These are phyloP conservation scores for Caenorhabditis sp. DNA, from an alignment of 2,888 invertebrate genomes.

Conservation along the genomic window DNA sequence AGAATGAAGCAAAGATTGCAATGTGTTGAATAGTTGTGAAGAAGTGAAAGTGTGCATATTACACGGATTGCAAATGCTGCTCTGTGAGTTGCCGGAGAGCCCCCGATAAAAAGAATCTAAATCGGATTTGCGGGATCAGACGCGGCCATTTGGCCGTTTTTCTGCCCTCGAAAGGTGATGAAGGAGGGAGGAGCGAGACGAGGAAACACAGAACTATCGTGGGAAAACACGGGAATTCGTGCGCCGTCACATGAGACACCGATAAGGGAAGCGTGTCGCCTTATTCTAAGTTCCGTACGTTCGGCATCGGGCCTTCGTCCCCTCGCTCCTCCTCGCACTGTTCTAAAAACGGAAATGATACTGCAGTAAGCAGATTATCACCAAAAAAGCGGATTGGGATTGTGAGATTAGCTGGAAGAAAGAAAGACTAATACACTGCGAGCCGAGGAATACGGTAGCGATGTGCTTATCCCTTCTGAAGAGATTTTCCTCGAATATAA, in stretches of 20 bases:
- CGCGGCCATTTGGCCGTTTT: constrained; percentile 2
- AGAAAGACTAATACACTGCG: too few relatives aligned
- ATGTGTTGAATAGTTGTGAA: not conserved
- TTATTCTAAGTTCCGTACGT: too few relatives aligned
- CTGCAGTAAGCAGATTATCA: too few relatives aligned
- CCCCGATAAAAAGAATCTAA: constrained; percentile 10
- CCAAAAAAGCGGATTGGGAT: too few relatives aligned
- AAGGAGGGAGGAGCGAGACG: not conserved
- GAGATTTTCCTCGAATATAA: too few relatives aligned
- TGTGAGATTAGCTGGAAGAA: too few relatives aligned
- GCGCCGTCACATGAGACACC: constrained; percentile 2
- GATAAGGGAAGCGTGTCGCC: too few relatives aligned
- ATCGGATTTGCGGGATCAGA: constrained; percentile 29
- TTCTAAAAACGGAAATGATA: too few relatives aligned
- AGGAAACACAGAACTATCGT: not conserved
- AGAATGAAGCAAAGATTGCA: not conserved
- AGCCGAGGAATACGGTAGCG: too few relatives aligned
- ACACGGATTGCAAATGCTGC: constrained; percentile 8
- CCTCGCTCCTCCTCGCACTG: too few relatives aligned
- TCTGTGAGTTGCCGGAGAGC: not conserved
- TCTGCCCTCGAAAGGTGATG: not conserved
- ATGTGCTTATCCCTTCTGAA: too few relatives aligned
- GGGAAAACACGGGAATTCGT: constrained; percentile 9
- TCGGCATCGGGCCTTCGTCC: too few relatives aligned
- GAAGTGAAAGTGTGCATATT: constrained; percentile 3